Base-by-base conservation (phyloP, 2,888 invertebrate species). In the Aethes cnicana region DNA sequence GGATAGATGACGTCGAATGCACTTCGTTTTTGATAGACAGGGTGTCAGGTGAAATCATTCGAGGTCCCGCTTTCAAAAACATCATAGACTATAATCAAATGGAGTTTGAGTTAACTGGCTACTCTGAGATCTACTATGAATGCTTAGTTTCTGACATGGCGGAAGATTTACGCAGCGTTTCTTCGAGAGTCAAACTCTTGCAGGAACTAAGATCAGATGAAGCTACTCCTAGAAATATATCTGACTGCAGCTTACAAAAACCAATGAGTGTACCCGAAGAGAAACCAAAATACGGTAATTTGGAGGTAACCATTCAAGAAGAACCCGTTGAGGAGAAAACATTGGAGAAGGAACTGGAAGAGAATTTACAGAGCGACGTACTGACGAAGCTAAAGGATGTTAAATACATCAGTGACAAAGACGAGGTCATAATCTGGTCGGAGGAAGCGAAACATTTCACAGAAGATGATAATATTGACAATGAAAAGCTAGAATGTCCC, bases 61-160 rank as follows among this genome's bases (percentile, higher is more conserved):
- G 88, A 0, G 86, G 87, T 0, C 78, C 78, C 0, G 60, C 72
- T 0, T 87, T 87, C 46, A 85, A 84, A 61, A 88, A 88, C 55
- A 72, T 86, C 0, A 81, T 88, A 21, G 86, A 88, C 57, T 87
- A 87, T 37, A 66, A 68, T 6, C 81, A 81, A 53, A 87, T 86
- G 72, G 84, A 86, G 8, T 87, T 88, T 55, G 86, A 87, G 53
- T 26, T 87, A n/a, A 78, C 74, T 5, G 86, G 83, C 0, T 84
- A 77, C 32, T 79, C 76, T 0, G 86, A 87, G 56, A 83, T 87
- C 28, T 88, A 88, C 58, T 83, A 80, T 33, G 84, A 86, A 57
- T 78, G 76, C 36, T 64, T 84, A 2, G 48, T 83, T 1, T 74
- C 77, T 11, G 77, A 76, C 16, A 64, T 78, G 57, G 75, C 77